These are phyloP conservation scores for Brachionus sp. DNA, from an alignment of 1,140 invertebrate species.

Conservation along the genomic window DNA sequence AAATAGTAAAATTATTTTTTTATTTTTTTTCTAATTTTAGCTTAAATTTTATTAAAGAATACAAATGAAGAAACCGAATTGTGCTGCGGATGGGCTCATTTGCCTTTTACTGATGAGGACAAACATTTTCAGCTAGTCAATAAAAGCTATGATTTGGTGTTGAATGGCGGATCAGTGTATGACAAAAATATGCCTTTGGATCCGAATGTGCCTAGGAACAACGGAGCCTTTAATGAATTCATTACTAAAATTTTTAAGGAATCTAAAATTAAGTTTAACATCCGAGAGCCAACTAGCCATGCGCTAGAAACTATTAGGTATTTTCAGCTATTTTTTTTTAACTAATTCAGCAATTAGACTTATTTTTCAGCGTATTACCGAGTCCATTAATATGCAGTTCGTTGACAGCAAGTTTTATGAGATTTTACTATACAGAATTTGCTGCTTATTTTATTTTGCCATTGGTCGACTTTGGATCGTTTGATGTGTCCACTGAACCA, in stretches of 20 bases:
- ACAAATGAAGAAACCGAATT: conserved; percentile 33
- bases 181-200: conserved; percentile 39
- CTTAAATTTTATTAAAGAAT: background rate
- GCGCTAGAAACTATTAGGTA: conserved; percentile 6
- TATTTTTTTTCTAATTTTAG: background rate
- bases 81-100: conserved; percentile 45
- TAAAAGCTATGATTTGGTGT: conserved; percentile 29
- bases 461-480: conserved; percentile 19
- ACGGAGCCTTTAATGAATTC: conserved; percentile 16
- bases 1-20: background rate
- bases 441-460: background rate
- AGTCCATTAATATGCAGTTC: conserved; percentile 21
- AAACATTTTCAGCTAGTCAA: conserved; percentile 1
- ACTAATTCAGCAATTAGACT: background rate
- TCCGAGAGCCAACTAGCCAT: conserved; percentile 2
- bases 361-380: background rate
- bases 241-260: conserved; percentile 39
- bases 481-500: conserved; percentile 36
- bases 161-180: conserved; percentile 34
- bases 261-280: conserved; percentile 27
- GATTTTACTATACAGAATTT: conserved; percentile 21
- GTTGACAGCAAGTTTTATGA: conserved; percentile 35
- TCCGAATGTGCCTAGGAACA: conserved; percentile 22
- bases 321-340: background rate
- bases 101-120: background rate